phyloP scores from a whole-genome alignment of 2,888 invertebrate genomes.

The Leptothorax acervorum region DNA sequence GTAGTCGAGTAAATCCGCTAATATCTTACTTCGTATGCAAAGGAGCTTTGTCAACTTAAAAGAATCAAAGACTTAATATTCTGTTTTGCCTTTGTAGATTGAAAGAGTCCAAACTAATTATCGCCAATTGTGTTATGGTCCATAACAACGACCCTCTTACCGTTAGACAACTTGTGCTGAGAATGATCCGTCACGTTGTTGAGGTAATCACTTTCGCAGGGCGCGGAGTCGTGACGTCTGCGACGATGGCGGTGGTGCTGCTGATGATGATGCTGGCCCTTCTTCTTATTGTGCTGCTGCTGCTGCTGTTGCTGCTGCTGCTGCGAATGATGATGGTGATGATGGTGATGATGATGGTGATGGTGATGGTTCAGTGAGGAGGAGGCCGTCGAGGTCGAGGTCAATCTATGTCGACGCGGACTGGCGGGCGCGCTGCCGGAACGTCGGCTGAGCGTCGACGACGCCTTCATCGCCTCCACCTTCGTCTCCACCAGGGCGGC shows the following conservation, averaged over 20 bases:
- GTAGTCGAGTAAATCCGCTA: not conserved
- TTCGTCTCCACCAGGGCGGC: conserved; percentile 91
- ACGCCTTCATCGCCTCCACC: conserved; percentile 88
- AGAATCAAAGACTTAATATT: no score
- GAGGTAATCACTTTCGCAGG: conserved; percentile 79
- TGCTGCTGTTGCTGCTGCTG: conserved; percentile 71
- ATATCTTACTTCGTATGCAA: not conserved
- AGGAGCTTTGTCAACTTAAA: not conserved
- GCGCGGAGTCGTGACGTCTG: conserved; percentile 82
- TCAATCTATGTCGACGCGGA: conserved; percentile 85
- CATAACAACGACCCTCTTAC: conserved; percentile 61
- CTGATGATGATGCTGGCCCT: conserved; percentile 71
- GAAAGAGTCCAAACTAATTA: not conserved
- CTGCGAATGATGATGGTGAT: conserved; percentile 69
- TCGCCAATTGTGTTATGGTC: not conserved
- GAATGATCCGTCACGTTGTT: conserved; percentile 73
- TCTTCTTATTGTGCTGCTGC: conserved; percentile 66
- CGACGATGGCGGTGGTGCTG: conserved; percentile 77
- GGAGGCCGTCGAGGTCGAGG: conserved; percentile 85
- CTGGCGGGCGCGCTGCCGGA: conserved; percentile 86
- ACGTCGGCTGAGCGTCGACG: conserved; percentile 85
- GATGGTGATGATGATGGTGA: conserved; percentile 78
- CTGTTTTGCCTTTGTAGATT: not conserved
- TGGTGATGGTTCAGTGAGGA: conserved; percentile 84
- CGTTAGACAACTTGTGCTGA: conserved; percentile 71